phyloP scores from a whole-genome alignment of 2,113 vertebrate species.

The Petroica traversi region DNA sequence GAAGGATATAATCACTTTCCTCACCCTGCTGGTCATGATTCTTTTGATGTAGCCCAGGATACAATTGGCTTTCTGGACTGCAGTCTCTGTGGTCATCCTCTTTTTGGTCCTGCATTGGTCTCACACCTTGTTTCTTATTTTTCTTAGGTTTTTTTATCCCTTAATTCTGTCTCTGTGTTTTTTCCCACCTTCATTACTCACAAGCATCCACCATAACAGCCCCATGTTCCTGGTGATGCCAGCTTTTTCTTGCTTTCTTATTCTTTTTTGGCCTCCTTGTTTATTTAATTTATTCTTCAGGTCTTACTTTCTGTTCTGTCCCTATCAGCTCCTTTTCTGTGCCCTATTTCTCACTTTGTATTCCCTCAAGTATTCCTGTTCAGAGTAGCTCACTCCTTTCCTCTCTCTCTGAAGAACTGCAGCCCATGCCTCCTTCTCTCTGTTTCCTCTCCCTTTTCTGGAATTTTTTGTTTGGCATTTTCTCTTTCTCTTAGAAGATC shows the following conservation, averaged over 20 bases:
- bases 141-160: not conserved
- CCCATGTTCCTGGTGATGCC: not conserved
- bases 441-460: not conserved
- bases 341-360: not conserved
- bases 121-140: not conserved
- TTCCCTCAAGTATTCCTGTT: not conserved
- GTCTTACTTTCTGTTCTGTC: not conserved
- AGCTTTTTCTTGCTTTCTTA: not conserved
- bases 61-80: not conserved
- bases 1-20: not conserved
- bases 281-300: not conserved
- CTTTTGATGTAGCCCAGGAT: not conserved
- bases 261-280: not conserved
- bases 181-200: not conserved
- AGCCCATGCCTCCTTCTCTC: not conserved
- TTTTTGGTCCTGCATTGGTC: not conserved
- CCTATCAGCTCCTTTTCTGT: not conserved
- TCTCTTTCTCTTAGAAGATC: not conserved
- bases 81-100: not conserved
- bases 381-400: not conserved
- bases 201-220: not conserved
- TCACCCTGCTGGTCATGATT: not conserved
- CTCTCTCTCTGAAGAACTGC: not conserved
- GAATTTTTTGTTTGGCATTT: not conserved
- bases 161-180: not conserved